These are phyloP conservation scores for Drosophila willistoni DNA, from an alignment of 1,140 invertebrate species.

Conservation along the genomic window DNA sequence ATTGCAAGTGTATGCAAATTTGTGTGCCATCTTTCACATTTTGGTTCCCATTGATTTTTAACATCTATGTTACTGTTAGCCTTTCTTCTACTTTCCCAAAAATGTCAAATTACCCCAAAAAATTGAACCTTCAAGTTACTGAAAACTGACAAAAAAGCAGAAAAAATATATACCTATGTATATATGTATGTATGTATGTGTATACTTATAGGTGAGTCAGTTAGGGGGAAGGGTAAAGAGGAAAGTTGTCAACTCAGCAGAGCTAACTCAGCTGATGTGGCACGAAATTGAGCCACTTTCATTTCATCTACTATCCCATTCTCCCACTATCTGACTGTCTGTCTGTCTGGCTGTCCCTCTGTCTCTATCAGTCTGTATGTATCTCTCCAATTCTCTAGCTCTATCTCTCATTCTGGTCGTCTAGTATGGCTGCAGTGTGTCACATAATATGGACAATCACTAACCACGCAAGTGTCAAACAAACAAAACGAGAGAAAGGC, in stretches of 20 bases:
- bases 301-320: not conserved
- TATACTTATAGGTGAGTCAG: not conserved
- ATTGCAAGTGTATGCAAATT: too few species aligned
- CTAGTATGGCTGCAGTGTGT: slow-evolving; percentile 51
- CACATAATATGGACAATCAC: slow-evolving; percentile 76
- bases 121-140: slow-evolving; percentile 9
- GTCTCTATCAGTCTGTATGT: slow-evolving; percentile 23
- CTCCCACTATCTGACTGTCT: not conserved
- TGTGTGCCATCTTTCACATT: not conserved
- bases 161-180: not conserved
- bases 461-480: slow-evolving; percentile 75
- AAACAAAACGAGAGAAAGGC: slow-evolving; percentile 61
- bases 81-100: not conserved
- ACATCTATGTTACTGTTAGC: not conserved
- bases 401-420: slow-evolving; percentile 19
- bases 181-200: too few species aligned
- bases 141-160: not conserved
- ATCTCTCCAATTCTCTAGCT: slow-evolving; percentile 2
- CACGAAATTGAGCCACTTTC: slow-evolving; percentile 37
- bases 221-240: not conserved
- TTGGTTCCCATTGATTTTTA: not conserved
- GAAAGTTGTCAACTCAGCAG: slow-evolving; percentile 47
- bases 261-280: slow-evolving; percentile 41
- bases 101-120: not conserved
- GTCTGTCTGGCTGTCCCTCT: not conserved